These are phyloP conservation scores for Gonatopus flavifemur DNA, from an alignment of 1,140 invertebrate genomes.

Conservation along the genomic window DNA sequence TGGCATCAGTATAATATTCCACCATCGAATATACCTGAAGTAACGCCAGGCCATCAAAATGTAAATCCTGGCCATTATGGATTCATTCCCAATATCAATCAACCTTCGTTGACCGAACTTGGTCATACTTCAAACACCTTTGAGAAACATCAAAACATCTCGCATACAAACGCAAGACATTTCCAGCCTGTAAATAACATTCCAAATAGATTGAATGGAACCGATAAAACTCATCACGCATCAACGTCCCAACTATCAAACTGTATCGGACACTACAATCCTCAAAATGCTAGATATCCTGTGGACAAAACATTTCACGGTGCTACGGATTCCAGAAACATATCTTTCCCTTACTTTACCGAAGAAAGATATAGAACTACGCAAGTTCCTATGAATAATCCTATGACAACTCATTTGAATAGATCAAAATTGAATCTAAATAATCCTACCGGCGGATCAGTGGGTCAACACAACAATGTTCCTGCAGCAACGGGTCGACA, in stretches of 20 bases:
- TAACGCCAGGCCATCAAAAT: conserved; percentile 26
- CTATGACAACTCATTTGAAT: conserved; percentile 22
- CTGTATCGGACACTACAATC: conserved; percentile 26
- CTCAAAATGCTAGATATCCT: conserved; percentile 23
- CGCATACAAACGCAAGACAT: conserved; percentile 26
- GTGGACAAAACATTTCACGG: conserved; percentile 20
- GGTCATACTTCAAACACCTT: conserved; percentile 18
- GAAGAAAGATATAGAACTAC: conserved; percentile 40
- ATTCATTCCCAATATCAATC: conserved; percentile 26
- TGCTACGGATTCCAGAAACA: conserved; percentile 28
- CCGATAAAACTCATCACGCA: conserved; percentile 16
- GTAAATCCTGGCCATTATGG: conserved; percentile 29
- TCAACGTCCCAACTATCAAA: conserved; percentile 32
- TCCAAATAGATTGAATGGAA: conserved; percentile 17
- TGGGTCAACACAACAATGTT: conserved; percentile 4
- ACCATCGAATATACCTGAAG: conserved; percentile 24
- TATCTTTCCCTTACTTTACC: conserved; percentile 23
- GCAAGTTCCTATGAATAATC: conserved; percentile 34
- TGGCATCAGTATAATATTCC: conserved; percentile 34
- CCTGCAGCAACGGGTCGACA: conserved; percentile 30
- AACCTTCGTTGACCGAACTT: conserved; percentile 16
- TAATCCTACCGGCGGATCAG: neutral
- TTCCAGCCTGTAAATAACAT: conserved; percentile 22
- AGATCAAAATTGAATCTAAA: conserved; percentile 26
- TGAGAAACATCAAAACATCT: conserved; percentile 27